Conservation (phyloP, 2,113 vertebrate genomes). For the Chaetodon auriga region DNA sequence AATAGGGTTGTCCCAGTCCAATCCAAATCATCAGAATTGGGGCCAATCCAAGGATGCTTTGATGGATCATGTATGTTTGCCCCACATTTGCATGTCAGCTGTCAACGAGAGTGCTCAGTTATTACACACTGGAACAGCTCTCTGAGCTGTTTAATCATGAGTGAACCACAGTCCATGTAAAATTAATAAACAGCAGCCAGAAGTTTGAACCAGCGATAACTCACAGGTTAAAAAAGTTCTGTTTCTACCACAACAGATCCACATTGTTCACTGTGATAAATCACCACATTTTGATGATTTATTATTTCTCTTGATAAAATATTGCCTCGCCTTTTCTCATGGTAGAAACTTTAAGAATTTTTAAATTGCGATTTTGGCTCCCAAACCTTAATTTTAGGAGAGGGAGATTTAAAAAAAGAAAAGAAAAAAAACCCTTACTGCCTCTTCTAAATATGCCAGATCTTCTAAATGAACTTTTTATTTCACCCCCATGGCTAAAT, state of each 20-base stretch:
- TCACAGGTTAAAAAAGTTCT: background rate
- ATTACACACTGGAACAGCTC: background rate
- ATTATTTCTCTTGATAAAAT: background rate
- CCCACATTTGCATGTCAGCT: background rate
- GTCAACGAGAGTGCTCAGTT: background rate
- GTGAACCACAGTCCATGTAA: background rate
- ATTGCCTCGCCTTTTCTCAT: background rate
- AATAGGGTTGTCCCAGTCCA: background rate
- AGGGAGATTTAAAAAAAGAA: too few relatives aligned
- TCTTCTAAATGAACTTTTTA: constrained; percentile 17
- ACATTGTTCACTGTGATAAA: background rate
- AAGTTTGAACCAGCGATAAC: background rate
- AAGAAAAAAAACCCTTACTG: background rate
- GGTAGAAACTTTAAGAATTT: background rate
- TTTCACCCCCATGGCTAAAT: background rate
- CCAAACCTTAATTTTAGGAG: background rate
- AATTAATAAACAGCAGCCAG: background rate
- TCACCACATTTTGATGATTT: background rate
- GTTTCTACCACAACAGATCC: background rate
- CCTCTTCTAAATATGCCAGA: background rate
- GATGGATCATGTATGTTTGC: background rate
- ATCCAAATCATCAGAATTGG: background rate
- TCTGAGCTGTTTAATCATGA: background rate
- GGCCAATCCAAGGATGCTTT: background rate
- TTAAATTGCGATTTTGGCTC: background rate